Base-by-base conservation (phyloP, 2,797 vertebrate genomes). In the Eulemur coronatus region DNA sequence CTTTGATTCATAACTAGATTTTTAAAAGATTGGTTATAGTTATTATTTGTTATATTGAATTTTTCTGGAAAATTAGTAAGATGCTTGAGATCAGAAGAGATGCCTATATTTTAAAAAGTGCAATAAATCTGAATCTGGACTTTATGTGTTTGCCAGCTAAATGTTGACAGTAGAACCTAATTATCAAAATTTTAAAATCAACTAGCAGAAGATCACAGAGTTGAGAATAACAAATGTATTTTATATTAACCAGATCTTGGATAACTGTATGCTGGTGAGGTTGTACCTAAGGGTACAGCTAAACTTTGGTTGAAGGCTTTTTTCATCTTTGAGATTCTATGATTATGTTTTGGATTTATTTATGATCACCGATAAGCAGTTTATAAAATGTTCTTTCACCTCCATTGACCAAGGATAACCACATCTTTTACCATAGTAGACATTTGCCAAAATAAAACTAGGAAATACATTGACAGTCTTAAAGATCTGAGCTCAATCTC, bases 341-440 rank as follows among this genome's bases (percentile, higher is more conserved):
- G 67, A 14, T 81, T 92, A 59, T 95, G 33, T 96, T 91, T 50
- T 96, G 43, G 55, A 79, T 94, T 96, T 20, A 69, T 94, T 67
- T 80, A 65, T 67, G 43, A 38, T 94, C 75, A 61, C 30, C 61
- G 69, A 94, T 15, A 89, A 87, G n/a, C 52, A 73, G 61, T 89
- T 87, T 33, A 35, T 89, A 79, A 82, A 70, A 38, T 69, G 3
- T 80, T n/a, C 57, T 92, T 89, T 96, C 46, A 59, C 28, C 24
- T 75, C 46, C 12, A 78, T 1, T 86, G 94, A 78, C 33, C 48
- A 65, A 86, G 72, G 50, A 41, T 79, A 65, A 84, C 28, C 4
- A 18, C 17, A 7, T 78, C 78, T 95, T 92, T 82, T 24, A 35
- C 33, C 50, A 22, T 41, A 50, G 15, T 63, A 70, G 79, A 91